Percentiles rank a stretch among this genome's conserved stretches.
Evolutionary conservation across 1,140 invertebrate species (phyloP).

Genomic region (Drosophila ambigua): DNA sequence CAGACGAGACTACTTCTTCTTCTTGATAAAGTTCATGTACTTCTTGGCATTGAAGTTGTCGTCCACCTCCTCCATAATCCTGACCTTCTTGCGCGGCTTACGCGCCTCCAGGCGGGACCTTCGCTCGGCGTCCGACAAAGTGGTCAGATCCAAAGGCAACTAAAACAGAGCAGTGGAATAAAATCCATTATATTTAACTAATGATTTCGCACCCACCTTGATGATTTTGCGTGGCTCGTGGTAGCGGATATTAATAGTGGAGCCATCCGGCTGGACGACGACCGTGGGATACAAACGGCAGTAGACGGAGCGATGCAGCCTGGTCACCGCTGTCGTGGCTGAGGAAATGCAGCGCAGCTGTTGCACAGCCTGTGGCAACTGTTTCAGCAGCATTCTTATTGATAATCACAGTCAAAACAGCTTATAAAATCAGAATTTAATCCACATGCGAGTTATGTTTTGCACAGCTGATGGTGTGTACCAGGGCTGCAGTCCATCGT

Average conservation of each 20-base stretch:
- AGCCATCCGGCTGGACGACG: slow-evolving; percentile 92
- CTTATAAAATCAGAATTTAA: background rate
- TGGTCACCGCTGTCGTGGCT: slow-evolving; percentile 87
- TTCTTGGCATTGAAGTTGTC: slow-evolving; percentile 91
- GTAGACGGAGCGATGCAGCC: slow-evolving; percentile 88
- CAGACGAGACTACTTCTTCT: slow-evolving; percentile 70
- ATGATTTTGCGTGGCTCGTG: slow-evolving; percentile 93
- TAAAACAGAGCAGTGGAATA: slow-evolving; percentile 83
- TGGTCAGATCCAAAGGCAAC: slow-evolving; percentile 90
- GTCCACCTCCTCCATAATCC: slow-evolving; percentile 90
- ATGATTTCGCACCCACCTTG: slow-evolving; percentile 85
- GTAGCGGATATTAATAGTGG: slow-evolving; percentile 92
- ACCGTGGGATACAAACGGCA: slow-evolving; percentile 89
- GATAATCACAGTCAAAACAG: background rate
- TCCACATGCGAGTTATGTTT: slow-evolving; percentile 9
- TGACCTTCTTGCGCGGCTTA: slow-evolving; percentile 90
- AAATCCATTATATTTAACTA: background rate
- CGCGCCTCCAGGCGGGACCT: slow-evolving; percentile 87
- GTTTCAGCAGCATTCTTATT: slow-evolving; percentile 54
- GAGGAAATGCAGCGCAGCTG: slow-evolving; percentile 71
- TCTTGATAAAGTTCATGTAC: slow-evolving; percentile 91
- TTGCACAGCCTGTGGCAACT: slow-evolving; percentile 41
- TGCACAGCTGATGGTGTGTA: slow-evolving; percentile 23
- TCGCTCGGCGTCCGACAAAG: slow-evolving; percentile 88
- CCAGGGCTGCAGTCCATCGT: too few relatives aligned